Base-by-base conservation (phyloP, 2,797 vertebrate genomes). In the Apodemus agrarius region DNA sequence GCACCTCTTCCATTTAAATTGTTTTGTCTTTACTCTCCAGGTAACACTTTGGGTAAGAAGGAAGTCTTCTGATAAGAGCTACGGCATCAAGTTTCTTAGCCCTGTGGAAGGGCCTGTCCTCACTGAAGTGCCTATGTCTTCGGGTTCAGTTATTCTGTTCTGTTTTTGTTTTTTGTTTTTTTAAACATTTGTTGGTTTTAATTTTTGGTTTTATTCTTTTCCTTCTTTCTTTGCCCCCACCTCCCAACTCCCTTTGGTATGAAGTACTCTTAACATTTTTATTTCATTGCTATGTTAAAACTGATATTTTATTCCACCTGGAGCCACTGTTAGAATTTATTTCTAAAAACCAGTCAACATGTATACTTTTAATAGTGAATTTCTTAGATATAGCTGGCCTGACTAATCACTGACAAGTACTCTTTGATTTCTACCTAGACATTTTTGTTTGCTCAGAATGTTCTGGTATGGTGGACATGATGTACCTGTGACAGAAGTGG, bases 11-110 rank as follows among this genome's bases (percentile, higher is more conserved):
- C 37, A 34, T 19, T 65, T 26, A 81, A 61, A n/a, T 4, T 91
- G n/a, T 63, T 80, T 89, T 96, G 65, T 94, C 87, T 52, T 96
- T 97, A 34, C 24, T 80, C 98, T 96, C 57, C 65, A 98, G 98
- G 57, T 97, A 57, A 26, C 61, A 78, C 81, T 67, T n/a, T 26
- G 93, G 94, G 72, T 63, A 91, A 95, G 96, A 94, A 95, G 96
- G 93, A 89, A 89, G 91, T 61, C 31, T 96, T 84, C 89, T 52
- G 86, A 97, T 89, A 91, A 90, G 61, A 69, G 69, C 84, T 82
- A n/a, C 3, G 0, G 26, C 97, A 85, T 40, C 89, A 14, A 46
- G 57, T 95, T 94, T 94, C 92, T 67, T 65, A 76, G 90, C 52
- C 40, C 9, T 8, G 29, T 49, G 75, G 83, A 94, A n/a, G 89